A percentile compares a stretch with the other conserved stretches of the same genome.
Conservation (phyloP, 2,113 vertebrate genomes). For the Pedetes capensis region DNA sequence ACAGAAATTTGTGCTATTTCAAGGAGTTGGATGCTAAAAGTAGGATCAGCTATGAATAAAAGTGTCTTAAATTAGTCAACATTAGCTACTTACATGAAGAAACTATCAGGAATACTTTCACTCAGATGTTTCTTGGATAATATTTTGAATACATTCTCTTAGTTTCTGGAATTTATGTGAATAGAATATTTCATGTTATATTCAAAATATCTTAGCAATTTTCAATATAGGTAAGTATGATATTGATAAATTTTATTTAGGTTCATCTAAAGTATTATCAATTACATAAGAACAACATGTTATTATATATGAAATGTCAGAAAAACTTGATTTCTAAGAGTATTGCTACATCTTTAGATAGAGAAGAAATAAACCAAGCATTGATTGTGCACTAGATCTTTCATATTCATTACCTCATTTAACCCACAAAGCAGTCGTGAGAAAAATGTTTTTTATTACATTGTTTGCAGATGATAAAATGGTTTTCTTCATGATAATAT, state of each 20-base stretch:
- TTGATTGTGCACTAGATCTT: not conserved
- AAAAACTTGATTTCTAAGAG: conserved; percentile 1
- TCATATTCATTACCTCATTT: not conserved
- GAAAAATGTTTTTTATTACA: not conserved
- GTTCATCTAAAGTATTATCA: not conserved
- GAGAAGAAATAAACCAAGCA: not conserved
- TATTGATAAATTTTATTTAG: conserved; percentile 59
- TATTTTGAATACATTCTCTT: conserved; percentile 49
- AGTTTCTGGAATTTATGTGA: conserved; percentile 22
- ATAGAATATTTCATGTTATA: conserved; percentile 47
- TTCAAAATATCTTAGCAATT: conserved; percentile 57
- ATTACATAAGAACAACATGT: not conserved
- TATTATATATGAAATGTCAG: not conserved
- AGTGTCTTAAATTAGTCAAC: conserved; percentile 2
- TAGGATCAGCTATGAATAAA: conserved; percentile 19
- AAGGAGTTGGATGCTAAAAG: not conserved
- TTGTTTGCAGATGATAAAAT: conserved; percentile 5
- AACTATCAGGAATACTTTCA: not conserved
- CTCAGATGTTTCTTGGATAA: conserved; percentile 2
- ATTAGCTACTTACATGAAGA: not conserved
- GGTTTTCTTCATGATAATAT: not conserved
- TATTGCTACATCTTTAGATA: not conserved
- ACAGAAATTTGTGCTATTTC: conserved; percentile 27
- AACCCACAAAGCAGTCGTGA: not conserved
- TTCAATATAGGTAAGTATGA: conserved; percentile 50